These are phyloP conservation scores for Pseudonaja textilis DNA, from an alignment of 2,113 vertebrate genomes.

Conservation along the genomic window DNA sequence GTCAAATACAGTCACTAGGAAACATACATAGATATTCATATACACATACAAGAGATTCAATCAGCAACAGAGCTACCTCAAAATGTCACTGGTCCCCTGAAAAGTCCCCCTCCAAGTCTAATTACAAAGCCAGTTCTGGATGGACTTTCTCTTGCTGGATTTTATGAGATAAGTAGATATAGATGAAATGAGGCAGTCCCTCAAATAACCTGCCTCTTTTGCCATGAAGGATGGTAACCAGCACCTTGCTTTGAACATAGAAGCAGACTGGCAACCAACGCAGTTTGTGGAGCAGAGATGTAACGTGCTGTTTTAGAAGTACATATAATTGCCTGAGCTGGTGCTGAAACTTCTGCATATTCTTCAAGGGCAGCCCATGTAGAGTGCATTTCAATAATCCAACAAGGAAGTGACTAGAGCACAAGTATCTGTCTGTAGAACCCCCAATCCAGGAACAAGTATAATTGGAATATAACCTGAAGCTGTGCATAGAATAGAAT, in stretches of 20 bases:
- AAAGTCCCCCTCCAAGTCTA: neutral
- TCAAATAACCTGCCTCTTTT: neutral
- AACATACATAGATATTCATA: neutral
- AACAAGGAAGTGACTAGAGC: no score
- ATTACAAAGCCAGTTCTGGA: neutral
- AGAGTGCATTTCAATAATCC: no score
- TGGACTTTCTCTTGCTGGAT: neutral
- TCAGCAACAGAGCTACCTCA: neutral
- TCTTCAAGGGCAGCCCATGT: no score
- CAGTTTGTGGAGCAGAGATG: neutral
- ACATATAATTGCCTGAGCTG: neutral
- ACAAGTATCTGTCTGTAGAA: no score
- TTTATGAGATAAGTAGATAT: neutral
- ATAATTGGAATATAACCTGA: no score
- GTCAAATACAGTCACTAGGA: neutral
- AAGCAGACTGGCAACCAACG: neutral
- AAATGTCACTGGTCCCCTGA: no score
- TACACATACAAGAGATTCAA: neutral
- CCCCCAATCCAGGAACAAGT: no score
- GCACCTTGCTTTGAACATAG: neutral
- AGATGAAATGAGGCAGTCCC: neutral
- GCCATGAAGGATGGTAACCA: neutral
- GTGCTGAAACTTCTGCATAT: neutral
- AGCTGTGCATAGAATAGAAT: no score
- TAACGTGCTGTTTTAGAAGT: neutral